Conservation (phyloP, 1,140 invertebrate species). For the Hyles vespertilio region DNA sequence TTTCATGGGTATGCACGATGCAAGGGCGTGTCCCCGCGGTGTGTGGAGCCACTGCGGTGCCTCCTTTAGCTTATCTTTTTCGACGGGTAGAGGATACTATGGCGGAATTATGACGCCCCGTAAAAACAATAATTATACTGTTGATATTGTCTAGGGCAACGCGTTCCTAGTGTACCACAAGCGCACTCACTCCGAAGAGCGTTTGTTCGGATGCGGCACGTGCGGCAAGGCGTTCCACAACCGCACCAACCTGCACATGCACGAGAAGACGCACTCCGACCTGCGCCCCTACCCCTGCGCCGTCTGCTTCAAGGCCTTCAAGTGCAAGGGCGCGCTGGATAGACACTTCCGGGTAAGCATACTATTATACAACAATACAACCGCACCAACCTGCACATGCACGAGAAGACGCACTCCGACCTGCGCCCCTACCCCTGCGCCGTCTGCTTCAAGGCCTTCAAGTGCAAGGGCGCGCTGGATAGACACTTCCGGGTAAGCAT, state of each 20-base stretch:
- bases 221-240: slow-evolving; percentile 76
- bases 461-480: slow-evolving; percentile 48
- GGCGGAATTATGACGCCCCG: neutral
- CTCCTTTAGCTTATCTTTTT: neutral
- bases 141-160: slow-evolving; percentile 37
- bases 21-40: no score
- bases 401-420: slow-evolving; percentile 64
- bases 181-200: slow-evolving; percentile 76
- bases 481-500: slow-evolving; percentile 42
- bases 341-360: slow-evolving; percentile 51
- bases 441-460: slow-evolving; percentile 49
- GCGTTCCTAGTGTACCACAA: slow-evolving; percentile 72
- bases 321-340: slow-evolving; percentile 54
- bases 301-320: slow-evolving; percentile 57
- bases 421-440: slow-evolving; percentile 40
- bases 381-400: slow-evolving; percentile 33
- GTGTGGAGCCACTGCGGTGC: no score
- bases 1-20: no score
- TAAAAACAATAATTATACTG: neutral
- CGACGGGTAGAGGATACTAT: neutral
- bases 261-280: slow-evolving; percentile 71
- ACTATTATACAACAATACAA: neutral
- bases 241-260: slow-evolving; percentile 69
- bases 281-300: slow-evolving; percentile 47
- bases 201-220: slow-evolving; percentile 68